These are phyloP conservation scores for Maconellicoccus hirsutus DNA, from an alignment of 1,140 invertebrate species.

Conservation along the genomic window DNA sequence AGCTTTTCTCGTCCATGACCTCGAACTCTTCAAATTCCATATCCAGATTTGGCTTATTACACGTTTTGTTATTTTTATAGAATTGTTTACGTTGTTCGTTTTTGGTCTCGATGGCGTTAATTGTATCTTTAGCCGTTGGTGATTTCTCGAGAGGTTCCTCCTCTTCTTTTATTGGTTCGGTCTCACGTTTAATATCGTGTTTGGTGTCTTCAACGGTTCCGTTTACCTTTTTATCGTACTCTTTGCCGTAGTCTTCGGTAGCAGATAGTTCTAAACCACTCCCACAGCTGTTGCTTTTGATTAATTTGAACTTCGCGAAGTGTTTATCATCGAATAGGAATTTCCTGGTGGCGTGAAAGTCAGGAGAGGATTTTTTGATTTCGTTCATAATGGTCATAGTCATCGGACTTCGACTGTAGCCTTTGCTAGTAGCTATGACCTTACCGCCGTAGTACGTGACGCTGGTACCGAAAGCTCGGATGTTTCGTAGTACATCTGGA, in stretches of 20 bases:
- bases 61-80: constrained; percentile 22
- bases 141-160: constrained; percentile 33
- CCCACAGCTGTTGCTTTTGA: constrained; percentile 74
- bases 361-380: constrained; percentile 34
- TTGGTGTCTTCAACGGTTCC: constrained; percentile 31
- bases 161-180: constrained; percentile 29
- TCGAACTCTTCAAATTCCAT: constrained; percentile 75
- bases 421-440: constrained; percentile 52
- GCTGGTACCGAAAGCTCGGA: constrained; percentile 69
- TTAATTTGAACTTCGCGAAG: constrained; percentile 40
- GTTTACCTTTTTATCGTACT: constrained; percentile 21
- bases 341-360: constrained; percentile 19
- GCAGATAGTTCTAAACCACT: constrained; percentile 65
- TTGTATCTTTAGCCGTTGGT: constrained; percentile 37
- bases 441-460: constrained; percentile 76
- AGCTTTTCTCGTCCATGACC: constrained; percentile 35
- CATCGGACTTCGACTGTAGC: constrained; percentile 48
- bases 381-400: constrained; percentile 51
- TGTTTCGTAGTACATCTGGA: constrained; percentile 65
- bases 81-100: constrained; percentile 31
- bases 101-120: constrained; percentile 33
- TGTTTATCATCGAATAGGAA: constrained; percentile 25
- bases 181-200: constrained; percentile 26
- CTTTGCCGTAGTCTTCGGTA: constrained; percentile 32
- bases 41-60: constrained; percentile 43